Conservation (phyloP, 2,113 vertebrate species). For the Pachyramphus minor region DNA sequence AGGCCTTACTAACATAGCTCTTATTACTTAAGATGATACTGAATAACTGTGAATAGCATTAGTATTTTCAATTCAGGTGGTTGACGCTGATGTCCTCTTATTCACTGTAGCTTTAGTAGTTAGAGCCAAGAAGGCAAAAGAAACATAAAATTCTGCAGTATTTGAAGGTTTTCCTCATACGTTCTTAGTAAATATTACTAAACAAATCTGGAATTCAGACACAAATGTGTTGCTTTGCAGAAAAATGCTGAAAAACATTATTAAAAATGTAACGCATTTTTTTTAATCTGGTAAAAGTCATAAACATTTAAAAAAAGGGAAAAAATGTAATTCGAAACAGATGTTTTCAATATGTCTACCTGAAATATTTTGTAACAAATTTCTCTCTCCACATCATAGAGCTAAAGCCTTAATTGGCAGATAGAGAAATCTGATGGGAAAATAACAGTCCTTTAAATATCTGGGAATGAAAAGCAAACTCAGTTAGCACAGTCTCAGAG, state of each 20-base stretch:
- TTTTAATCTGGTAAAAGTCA: neutral
- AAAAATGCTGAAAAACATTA: neutral
- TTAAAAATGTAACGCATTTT: neutral
- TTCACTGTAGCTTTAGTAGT: neutral
- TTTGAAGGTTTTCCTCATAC: neutral
- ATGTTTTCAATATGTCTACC: slow-evolving; percentile 38
- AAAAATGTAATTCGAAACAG: slow-evolving; percentile 10
- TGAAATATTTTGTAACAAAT: slow-evolving; percentile 48
- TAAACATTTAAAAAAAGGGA: neutral
- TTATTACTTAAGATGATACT: slow-evolving; percentile 59
- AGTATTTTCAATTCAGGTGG: slow-evolving; percentile 44
- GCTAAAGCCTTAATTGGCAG: slow-evolving; percentile 75
- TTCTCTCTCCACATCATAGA: slow-evolving; percentile 59
- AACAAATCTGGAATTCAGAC: neutral
- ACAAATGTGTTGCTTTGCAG: slow-evolving; percentile 10
- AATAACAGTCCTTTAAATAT: slow-evolving; percentile 78
- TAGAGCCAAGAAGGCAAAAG: neutral
- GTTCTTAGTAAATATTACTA: neutral
- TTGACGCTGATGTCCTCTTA: neutral
- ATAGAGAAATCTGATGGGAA: slow-evolving; percentile 74
- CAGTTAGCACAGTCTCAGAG: slow-evolving; percentile 75
- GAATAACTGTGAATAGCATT: slow-evolving; percentile 42
- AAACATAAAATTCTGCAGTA: neutral
- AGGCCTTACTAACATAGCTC: slow-evolving; percentile 25
- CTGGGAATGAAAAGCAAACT: slow-evolving; percentile 80